Evolutionary conservation across 2,888 invertebrate genomes (phyloP).

Genomic region (Catotricha subobsoleta): DNA sequence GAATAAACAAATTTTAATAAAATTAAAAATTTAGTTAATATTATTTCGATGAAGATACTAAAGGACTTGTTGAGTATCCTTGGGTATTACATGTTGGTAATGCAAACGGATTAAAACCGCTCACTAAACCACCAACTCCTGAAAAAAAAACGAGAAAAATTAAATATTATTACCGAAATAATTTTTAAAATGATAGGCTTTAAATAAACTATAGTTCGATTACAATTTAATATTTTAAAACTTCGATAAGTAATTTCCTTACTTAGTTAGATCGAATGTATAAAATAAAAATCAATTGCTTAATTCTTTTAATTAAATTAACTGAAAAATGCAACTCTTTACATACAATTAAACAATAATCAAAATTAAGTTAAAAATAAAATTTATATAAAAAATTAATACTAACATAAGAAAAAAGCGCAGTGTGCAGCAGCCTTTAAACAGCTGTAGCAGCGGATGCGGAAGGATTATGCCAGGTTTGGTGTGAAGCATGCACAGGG

Average conservation of each 20-base stretch:
- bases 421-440: too few species aligned
- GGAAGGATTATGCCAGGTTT: conserved; percentile 30
- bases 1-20: neutral
- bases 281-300: neutral
- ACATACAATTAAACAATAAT: neutral
- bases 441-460: conserved; percentile 26
- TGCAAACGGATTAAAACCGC: conserved; percentile 86
- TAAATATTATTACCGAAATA: too few species aligned
- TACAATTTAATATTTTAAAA: neutral
- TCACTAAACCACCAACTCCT: conserved; percentile 66
- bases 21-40: conserved; percentile 18
- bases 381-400: neutral
- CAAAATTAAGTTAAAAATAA: neutral
- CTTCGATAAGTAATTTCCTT: neutral
- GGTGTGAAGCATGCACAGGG: conserved; percentile 22
- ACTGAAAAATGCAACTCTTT: too few species aligned
- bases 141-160: too few species aligned
- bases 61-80: conserved; percentile 56
- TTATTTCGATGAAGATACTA: conserved; percentile 62
- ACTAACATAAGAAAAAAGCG: neutral
- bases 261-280: neutral
- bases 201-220: conserved; percentile 8
- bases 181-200: too few species aligned
- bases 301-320: too few species aligned
- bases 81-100: conserved; percentile 77